Percentiles rank a stretch among this genome's conserved stretches.
Conservation (phyloP, 2,113 vertebrate genomes). For the Solea senegalensis region DNA sequence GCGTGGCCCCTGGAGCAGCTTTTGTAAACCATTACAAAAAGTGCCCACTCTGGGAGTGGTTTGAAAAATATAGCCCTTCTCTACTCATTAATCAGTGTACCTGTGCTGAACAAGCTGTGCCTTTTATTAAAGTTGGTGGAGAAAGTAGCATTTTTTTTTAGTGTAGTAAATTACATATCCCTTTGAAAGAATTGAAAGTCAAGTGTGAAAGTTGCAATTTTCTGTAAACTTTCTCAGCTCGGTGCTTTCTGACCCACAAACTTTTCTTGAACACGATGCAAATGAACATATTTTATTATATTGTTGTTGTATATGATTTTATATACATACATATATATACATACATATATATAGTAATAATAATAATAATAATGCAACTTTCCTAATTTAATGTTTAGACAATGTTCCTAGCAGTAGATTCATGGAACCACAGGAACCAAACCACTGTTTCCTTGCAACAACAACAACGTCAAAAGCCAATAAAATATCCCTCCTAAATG, state of each 20-base stretch:
- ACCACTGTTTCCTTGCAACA: too few species aligned
- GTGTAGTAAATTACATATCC: neutral
- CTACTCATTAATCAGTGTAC: conserved; percentile 71
- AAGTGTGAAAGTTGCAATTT: neutral
- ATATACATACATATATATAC: too few species aligned
- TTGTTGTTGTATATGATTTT: too few species aligned
- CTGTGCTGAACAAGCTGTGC: conserved; percentile 20
- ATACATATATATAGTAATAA: too few species aligned
- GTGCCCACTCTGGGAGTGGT: conserved; percentile 32
- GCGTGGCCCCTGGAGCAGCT: conserved; percentile 78
- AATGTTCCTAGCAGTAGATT: too few species aligned
- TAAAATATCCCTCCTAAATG: too few species aligned
- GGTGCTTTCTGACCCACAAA: neutral
- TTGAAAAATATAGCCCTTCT: conserved; percentile 58
- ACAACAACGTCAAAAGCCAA: too few species aligned
- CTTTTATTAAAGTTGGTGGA: conserved; percentile 62
- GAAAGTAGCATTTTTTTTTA: conserved; percentile 47
- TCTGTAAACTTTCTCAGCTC: neutral
- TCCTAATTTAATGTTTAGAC: too few species aligned
- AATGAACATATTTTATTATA: too few species aligned
- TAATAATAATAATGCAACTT: too few species aligned
- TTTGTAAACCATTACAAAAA: conserved; percentile 75
- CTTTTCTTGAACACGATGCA: too few species aligned
- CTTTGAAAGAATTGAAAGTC: neutral
- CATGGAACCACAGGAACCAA: too few species aligned